Evolutionary conservation across 2,113 vertebrate species (phyloP).

Genomic region (Pollimyrus isidori): DNA sequence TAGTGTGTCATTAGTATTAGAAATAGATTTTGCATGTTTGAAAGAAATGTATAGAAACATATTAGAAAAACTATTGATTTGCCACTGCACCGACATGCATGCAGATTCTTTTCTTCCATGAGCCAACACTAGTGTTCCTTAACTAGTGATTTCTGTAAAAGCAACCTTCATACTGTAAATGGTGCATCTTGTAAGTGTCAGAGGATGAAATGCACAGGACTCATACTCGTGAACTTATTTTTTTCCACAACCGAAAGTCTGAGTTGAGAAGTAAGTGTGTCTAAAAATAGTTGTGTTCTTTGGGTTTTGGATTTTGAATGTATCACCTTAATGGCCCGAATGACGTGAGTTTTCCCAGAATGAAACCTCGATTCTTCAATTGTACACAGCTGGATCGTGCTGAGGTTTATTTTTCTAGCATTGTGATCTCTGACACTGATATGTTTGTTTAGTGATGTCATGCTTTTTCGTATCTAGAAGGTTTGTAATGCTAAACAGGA

Average conservation of each 20-base stretch:
- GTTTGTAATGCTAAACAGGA: not conserved
- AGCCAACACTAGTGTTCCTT: not conserved
- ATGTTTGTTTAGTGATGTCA: not conserved
- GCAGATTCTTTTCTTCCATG: not conserved
- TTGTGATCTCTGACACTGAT: not conserved
- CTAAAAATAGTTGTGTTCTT: not conserved
- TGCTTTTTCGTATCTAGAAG: not conserved
- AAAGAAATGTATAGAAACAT: not conserved
- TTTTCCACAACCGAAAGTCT: not conserved
- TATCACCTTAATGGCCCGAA: not conserved
- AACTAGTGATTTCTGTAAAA: not conserved
- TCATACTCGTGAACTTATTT: not conserved
- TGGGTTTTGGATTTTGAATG: not conserved
- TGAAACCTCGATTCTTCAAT: not conserved
- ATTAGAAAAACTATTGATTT: not conserved
- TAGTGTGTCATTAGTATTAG: not conserved
- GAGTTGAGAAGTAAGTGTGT: not conserved
- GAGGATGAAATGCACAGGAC: not conserved
- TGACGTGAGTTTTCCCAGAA: not conserved
- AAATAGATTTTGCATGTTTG: not conserved
- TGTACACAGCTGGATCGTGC: not conserved
- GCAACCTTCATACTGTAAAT: not conserved
- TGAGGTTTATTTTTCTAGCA: not conserved
- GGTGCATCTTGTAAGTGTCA: not conserved
- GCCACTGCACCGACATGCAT: not conserved